A percentile compares a stretch with the other conserved stretches of the same genome.
Evolutionary conservation across 2,113 vertebrate species (phyloP).

Genomic region (Ptyas mucosa): DNA sequence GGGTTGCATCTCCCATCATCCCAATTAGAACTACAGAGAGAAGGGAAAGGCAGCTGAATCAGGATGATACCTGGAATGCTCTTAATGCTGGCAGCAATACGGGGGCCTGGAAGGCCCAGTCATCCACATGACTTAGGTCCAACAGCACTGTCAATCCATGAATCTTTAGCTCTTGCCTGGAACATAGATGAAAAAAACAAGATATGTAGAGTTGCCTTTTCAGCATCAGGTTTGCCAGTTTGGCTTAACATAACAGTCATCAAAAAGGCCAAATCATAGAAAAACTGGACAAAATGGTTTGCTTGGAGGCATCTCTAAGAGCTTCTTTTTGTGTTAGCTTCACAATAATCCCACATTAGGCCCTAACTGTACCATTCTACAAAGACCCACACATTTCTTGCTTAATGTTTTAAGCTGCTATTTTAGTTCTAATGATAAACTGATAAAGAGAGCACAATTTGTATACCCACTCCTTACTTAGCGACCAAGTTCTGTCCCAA

Average conservation of each 20-base stretch:
- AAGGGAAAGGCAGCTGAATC: not conserved
- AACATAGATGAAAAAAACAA: conserved; percentile 15
- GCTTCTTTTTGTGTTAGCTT: not conserved
- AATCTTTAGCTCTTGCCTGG: conserved; percentile 74
- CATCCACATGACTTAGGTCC: conserved; percentile 66
- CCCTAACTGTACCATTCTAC: not conserved
- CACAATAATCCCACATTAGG: not conserved
- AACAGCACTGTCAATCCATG: conserved; percentile 78
- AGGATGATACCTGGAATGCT: conserved; percentile 60
- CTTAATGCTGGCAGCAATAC: conserved; percentile 59
- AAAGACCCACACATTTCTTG: not conserved
- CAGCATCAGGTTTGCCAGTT: not conserved
- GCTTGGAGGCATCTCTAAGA: not conserved
- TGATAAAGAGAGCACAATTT: not conserved
- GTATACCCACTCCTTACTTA: not conserved
- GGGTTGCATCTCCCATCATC: not conserved
- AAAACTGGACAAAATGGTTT: not conserved
- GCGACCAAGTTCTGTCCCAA: not conserved
- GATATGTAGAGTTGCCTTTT: not conserved
- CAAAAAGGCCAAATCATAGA: not conserved
- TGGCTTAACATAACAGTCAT: not conserved
- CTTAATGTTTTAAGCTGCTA: not conserved
- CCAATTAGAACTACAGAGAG: not conserved
- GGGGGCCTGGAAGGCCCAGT: conserved; percentile 63
- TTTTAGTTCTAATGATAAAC: not conserved